Evolutionary conservation across 2,888 invertebrate species (phyloP).

Genomic region (Eupithecia pulchellata): DNA sequence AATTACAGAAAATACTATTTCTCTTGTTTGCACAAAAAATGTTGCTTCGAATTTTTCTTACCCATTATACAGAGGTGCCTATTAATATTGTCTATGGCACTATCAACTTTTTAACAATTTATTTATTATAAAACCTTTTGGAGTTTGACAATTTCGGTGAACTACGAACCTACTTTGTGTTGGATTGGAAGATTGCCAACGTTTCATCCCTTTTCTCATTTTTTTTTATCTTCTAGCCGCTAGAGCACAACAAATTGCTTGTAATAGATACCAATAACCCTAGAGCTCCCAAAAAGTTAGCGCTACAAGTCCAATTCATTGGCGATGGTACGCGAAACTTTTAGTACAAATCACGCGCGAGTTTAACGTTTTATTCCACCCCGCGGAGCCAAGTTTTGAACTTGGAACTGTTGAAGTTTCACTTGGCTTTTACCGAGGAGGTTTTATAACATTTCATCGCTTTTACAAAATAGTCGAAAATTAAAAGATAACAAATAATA

Average conservation of each 20-base stretch:
- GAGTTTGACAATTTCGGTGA: no score
- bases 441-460: background rate
- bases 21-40: no score
- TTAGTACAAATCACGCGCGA: conserved; percentile 32
- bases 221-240: background rate
- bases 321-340: conserved; percentile 30
- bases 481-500: background rate
- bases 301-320: conserved; percentile 28
- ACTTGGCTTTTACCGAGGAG: conserved; percentile 3
- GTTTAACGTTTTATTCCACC: conserved; percentile 25
- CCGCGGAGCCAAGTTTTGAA: conserved; percentile 21
- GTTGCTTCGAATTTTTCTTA: no score
- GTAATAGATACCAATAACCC: background rate
- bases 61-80: no score
- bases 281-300: conserved; percentile 7
- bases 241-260: background rate
- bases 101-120: no score
- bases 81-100: no score
- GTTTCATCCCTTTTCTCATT: background rate
- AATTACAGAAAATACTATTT: no score
- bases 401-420: conserved; percentile 12
- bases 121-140: no score
- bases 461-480: conserved; percentile 5
- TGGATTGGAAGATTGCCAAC: no score
- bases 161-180: no score